phyloP scores from a whole-genome alignment of 2,113 vertebrate genomes.

The Rhipidura dahli region DNA sequence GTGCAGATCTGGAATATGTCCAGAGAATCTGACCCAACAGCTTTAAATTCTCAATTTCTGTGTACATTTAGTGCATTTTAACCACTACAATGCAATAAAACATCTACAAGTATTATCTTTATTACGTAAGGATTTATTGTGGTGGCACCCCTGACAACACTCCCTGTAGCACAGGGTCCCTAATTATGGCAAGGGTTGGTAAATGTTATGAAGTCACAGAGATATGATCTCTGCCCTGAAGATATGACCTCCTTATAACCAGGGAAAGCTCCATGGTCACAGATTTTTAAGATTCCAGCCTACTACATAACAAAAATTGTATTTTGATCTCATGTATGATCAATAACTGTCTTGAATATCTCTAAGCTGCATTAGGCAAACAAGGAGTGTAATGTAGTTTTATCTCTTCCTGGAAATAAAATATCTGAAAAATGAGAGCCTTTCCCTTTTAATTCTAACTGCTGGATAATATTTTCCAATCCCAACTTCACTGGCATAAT shows the following conservation, averaged over 20 bases:
- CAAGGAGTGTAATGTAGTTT: background rate
- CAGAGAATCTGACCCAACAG: background rate
- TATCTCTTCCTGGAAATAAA: constrained; percentile 11
- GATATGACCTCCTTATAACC: background rate
- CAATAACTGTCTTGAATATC: background rate
- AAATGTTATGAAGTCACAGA: background rate
- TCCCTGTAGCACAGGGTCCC: background rate
- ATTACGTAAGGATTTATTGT: background rate
- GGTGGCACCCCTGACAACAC: background rate
- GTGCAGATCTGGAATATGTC: background rate
- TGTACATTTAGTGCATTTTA: background rate
- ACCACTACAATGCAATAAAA: background rate
- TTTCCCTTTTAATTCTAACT: constrained; percentile 4
- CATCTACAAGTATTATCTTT: background rate
- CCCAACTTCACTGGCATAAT: constrained; percentile 10
- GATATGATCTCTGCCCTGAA: background rate
- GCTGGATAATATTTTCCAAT: constrained; percentile 55
- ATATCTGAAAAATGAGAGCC: background rate
- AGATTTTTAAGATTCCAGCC: background rate
- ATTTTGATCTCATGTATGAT: background rate
- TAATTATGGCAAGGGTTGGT: background rate
- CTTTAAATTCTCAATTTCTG: background rate
- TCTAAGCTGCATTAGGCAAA: background rate
- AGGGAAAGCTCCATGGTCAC: background rate
- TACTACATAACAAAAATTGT: background rate